phyloP scores from a whole-genome alignment of 2,888 invertebrate species.

The Andrena minutula region DNA sequence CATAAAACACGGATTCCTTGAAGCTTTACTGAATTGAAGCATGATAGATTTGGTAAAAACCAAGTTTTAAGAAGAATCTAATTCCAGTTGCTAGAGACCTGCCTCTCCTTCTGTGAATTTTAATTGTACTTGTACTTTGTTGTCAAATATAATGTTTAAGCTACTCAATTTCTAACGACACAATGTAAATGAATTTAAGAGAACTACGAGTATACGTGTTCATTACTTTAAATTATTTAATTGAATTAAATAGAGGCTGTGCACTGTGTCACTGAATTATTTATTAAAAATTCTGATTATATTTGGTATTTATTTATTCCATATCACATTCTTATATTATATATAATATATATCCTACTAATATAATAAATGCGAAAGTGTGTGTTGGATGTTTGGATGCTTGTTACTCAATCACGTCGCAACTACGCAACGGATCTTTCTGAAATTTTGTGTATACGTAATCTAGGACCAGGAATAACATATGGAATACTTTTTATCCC shows the following conservation, averaged over 20 bases:
- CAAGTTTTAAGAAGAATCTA: background rate
- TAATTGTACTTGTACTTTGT: slow-evolving; percentile 4
- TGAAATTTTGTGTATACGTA: too few relatives aligned
- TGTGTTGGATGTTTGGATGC: too few relatives aligned
- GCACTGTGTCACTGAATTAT: slow-evolving; percentile 22
- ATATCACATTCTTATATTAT: slow-evolving; percentile 67
- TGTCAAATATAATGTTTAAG: too few relatives aligned
- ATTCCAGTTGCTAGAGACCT: background rate
- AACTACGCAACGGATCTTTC: too few relatives aligned
- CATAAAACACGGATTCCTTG: background rate
- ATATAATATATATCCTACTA: slow-evolving; percentile 18
- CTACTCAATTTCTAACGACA: too few relatives aligned
- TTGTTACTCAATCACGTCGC: too few relatives aligned
- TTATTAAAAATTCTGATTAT: slow-evolving; percentile 58
- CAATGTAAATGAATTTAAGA: too few relatives aligned
- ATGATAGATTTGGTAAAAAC: background rate
- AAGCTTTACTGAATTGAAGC: background rate
- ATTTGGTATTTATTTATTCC: slow-evolving; percentile 67
- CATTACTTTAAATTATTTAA: slow-evolving; percentile 17
- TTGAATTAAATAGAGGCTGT: slow-evolving; percentile 6
- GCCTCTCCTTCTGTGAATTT: background rate
- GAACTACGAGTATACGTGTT: slow-evolving; percentile 2
- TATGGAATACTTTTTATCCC: too few relatives aligned
- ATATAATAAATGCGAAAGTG: too few relatives aligned
- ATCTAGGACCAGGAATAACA: too few relatives aligned